Conservation (phyloP, 23 tunicate species). For the Halocynthia roretzi region DNA sequence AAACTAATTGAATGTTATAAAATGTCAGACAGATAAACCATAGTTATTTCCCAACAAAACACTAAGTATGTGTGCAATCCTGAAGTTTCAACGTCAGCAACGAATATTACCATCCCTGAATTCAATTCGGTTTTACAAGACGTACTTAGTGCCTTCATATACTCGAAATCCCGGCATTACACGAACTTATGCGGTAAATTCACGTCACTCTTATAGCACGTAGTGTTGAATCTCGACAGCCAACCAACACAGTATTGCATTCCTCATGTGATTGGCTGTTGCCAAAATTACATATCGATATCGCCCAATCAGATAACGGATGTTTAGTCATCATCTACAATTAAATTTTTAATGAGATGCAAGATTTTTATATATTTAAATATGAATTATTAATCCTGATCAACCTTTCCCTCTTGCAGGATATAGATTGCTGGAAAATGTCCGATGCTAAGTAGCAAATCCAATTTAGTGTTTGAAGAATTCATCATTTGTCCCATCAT, state of each 20-base stretch:
- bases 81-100: too few species aligned
- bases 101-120: too few species aligned
- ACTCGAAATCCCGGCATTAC: too few species aligned
- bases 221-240: conserved; percentile 59
- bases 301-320: conserved; percentile 50
- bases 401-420: conserved; percentile 72
- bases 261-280: conserved; percentile 6
- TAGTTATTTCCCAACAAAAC: too few species aligned
- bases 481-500: too few species aligned
- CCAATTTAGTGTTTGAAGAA: conserved; percentile 15
- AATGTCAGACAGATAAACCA: too few species aligned
- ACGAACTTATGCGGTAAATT: background rate
- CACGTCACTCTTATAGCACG: conserved; percentile 29
- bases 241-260: conserved; percentile 30
- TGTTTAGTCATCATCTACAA: conserved; percentile 36
- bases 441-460: conserved; percentile 62
- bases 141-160: too few species aligned
- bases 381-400: background rate
- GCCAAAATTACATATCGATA: conserved; percentile 32
- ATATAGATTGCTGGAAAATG: conserved; percentile 55
- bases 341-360: too few species aligned
- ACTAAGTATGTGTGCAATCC: too few species aligned
- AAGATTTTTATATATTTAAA: background rate
- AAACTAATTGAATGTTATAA: too few species aligned
- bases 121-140: too few species aligned